phyloP scores from a whole-genome alignment of 2,797 vertebrate species.

The Megalops cyprinoides region DNA sequence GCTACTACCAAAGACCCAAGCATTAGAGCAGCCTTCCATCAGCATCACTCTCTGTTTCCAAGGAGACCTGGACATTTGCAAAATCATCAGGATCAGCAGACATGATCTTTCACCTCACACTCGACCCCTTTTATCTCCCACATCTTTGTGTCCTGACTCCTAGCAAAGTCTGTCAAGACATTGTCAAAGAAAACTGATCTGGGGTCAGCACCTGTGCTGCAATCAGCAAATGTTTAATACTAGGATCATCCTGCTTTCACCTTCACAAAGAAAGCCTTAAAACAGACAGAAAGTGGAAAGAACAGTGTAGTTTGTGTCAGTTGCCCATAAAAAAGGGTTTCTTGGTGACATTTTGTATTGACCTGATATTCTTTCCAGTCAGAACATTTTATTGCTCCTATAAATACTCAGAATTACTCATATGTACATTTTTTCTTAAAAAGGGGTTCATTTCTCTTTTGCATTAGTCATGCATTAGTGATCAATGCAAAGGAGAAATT shows the following conservation, averaged over 20 bases:
- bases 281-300: not conserved
- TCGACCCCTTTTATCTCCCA: not conserved
- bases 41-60: conserved; percentile 33
- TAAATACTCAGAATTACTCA: no score
- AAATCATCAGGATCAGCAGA: not conserved
- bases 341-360: not conserved
- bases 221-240: no score
- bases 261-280: not conserved
- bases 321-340: not conserved
- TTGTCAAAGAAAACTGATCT: not conserved
- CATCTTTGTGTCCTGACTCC: not conserved
- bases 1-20: not conserved
- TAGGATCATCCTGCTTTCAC: no score
- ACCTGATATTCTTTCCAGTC: no score
- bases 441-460: no score
- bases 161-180: no score
- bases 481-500: no score
- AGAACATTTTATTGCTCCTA: no score
- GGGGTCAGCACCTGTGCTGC: not conserved
- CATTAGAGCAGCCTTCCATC: conserved; percentile 60
- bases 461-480: no score
- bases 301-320: not conserved
- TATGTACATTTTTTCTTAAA: no score
- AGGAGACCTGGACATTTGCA: not conserved
- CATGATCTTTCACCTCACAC: not conserved